phyloP scores from a whole-genome alignment of 2,113 vertebrate genomes.

The Lipophrys pholis region DNA sequence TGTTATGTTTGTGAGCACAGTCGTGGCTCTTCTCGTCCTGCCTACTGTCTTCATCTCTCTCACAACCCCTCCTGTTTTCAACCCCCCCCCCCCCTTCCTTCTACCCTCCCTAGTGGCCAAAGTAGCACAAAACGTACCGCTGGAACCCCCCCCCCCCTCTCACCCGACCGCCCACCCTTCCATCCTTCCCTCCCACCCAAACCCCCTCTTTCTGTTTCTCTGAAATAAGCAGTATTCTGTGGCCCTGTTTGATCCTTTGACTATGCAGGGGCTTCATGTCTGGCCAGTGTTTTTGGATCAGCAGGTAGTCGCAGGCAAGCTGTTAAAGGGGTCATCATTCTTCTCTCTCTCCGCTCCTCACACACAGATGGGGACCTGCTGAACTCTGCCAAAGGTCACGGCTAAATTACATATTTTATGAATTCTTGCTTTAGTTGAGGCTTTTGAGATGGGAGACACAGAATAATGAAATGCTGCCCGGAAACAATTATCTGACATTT shows the following conservation, averaged over 20 bases:
- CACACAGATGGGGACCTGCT: slow-evolving; percentile 94
- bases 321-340: slow-evolving; percentile 91
- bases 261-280: slow-evolving; percentile 90
- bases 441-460: slow-evolving; percentile 47
- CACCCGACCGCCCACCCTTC: neutral
- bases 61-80: slow-evolving; percentile 25
- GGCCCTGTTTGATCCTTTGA: slow-evolving; percentile 94
- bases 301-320: slow-evolving; percentile 95
- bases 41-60: slow-evolving; percentile 41
- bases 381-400: slow-evolving; percentile 94
- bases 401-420: slow-evolving; percentile 85
- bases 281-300: slow-evolving; percentile 97
- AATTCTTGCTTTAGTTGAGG: slow-evolving; percentile 74
- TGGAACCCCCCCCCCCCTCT: slow-evolving; percentile 54
- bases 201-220: slow-evolving; percentile 81
- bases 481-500: slow-evolving; percentile 64
- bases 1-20: slow-evolving; percentile 31
- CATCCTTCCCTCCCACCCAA: neutral
- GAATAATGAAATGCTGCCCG: slow-evolving; percentile 60
- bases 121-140: slow-evolving; percentile 77
- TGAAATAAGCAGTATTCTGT: slow-evolving; percentile 88
- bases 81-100: slow-evolving; percentile 21
- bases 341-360: slow-evolving; percentile 87
- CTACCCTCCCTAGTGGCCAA: slow-evolving; percentile 57
- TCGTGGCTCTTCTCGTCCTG: slow-evolving; percentile 43